These are phyloP conservation scores for Pollachius pollachius DNA, from an alignment of 2,113 vertebrate species.

Conservation along the genomic window DNA sequence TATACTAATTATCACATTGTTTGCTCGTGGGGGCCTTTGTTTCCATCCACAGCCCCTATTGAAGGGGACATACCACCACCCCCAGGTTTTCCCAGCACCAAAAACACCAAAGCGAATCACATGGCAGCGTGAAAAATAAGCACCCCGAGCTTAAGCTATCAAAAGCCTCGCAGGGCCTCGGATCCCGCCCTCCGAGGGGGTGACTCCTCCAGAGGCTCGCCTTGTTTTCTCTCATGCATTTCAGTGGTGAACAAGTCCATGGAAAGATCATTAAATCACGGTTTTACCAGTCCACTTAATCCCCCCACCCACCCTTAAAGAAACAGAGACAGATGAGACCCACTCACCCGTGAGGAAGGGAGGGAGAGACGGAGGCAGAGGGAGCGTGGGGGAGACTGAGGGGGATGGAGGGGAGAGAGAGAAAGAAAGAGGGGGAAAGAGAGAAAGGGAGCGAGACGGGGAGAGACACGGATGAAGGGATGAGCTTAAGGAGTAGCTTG, in stretches of 20 bases:
- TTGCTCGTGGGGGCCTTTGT: conserved; percentile 38
- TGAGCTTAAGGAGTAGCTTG: conserved; percentile 74
- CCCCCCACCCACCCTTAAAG: conserved; percentile 51
- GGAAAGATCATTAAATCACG: conserved; percentile 81
- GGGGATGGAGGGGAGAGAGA: conserved; percentile 52
- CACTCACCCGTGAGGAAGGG: conserved; percentile 43
- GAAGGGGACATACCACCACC: conserved; percentile 49
- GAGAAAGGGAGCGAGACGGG: conserved; percentile 53
- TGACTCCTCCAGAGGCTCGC: conserved; percentile 67
- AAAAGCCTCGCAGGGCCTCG: conserved; percentile 70
- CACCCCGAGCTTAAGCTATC: conserved; percentile 58
- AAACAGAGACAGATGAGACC: conserved; percentile 29
- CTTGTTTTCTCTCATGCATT: conserved; percentile 71
- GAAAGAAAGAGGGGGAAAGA: conserved; percentile 46
- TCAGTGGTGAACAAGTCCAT: conserved; percentile 73
- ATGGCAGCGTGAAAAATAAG: conserved; percentile 59
- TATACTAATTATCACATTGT: conserved; percentile 51
- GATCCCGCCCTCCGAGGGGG: conserved; percentile 58
- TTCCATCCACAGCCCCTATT: conserved; percentile 54
- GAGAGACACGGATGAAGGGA: conserved; percentile 57
- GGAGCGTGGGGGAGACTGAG: neutral
- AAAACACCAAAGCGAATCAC: conserved; percentile 45
- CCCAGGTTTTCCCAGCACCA: conserved; percentile 65
- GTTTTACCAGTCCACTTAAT: conserved; percentile 81
- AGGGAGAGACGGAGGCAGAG: conserved; percentile 39